These are phyloP conservation scores for Notolepis coatsorum DNA, from an alignment of 2,797 vertebrate genomes.

Conservation along the genomic window DNA sequence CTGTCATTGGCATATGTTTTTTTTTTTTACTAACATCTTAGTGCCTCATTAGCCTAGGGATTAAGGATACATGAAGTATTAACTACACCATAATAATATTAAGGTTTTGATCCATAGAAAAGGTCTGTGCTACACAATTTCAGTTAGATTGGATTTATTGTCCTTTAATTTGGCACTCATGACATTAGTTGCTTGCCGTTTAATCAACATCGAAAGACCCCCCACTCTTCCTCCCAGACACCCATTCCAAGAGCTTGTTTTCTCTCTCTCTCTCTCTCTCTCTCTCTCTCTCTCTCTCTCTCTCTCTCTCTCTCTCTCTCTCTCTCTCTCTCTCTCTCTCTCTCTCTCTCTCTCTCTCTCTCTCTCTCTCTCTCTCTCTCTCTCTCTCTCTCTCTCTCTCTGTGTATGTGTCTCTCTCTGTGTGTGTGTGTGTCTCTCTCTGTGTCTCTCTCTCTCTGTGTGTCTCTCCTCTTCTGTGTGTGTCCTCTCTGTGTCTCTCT, in stretches of 20 bases:
- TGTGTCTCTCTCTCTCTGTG: slow-evolving; percentile 51
- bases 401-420: slow-evolving; percentile 57
- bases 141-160: too few relatives aligned
- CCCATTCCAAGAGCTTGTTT: too few relatives aligned
- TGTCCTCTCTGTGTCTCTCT: not conserved
- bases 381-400: slow-evolving; percentile 39
- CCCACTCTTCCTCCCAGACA: too few relatives aligned
- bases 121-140: too few relatives aligned
- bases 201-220: too few relatives aligned
- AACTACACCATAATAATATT: too few relatives aligned
- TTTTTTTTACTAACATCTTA: too few relatives aligned
- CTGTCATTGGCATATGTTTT: not conserved
- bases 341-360: slow-evolving; percentile 28
- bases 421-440: not conserved
- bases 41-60: too few relatives aligned
- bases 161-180: too few relatives aligned
- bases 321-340: slow-evolving; percentile 26
- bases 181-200: too few relatives aligned
- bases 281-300: slow-evolving; percentile 24
- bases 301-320: slow-evolving; percentile 18
- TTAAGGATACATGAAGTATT: too few relatives aligned
- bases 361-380: slow-evolving; percentile 38
- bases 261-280: slow-evolving; percentile 32
- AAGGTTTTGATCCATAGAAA: too few relatives aligned
- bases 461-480: slow-evolving; percentile 19